Evolutionary conservation across 2,113 vertebrate species (phyloP), one percentile per base, ranked within the genome.

Genomic region (Rhinoptilus africanus): DNA sequence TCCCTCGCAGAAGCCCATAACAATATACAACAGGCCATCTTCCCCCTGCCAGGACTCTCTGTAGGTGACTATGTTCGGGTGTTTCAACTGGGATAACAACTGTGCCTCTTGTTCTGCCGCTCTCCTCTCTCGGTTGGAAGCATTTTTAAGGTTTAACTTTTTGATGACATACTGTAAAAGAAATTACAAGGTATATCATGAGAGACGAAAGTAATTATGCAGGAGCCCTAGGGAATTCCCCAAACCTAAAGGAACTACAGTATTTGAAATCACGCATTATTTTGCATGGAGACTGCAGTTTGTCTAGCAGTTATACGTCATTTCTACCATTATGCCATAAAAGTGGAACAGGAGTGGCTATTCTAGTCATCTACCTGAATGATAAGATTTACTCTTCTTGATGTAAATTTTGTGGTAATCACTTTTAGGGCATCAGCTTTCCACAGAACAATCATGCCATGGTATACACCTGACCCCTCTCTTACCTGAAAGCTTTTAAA

Each of bases 41-140:
- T 98, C 98, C 41, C 99, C 99, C 93, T 99, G 99, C 99, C 99
- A 99, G 2, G 99, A 99, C 97, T 99, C 99, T 73, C 98, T 98
- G 97, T 99, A 99, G 34, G 98, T 99, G 91, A 99, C 99, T 10
- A 99, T 99, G 97, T 99, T 99, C 14, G 99, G 99, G 88, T 99
- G 99, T 53, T 98, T 98, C 88, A 99, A 93, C 93, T 98, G 98
- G 47, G 99, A 99, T 30, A 99, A 96, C 19, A 99, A 98, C 97
- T 99, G 99, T 1, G 99, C 99, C 97, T 99, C 99, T 94, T 99
- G 99, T 90, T 99, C 99, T 3, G 99, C 99, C 34, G 99, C 97
- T 66, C 96, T 98, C 24, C 99, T 98, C 95, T 99, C 99, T 2
- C 99, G 97, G 69, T 94, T 98, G 34, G 99, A 98, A 34, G 98